phyloP scores from a whole-genome alignment of 2,797 vertebrate genomes.

The Leptatherina wallacei region DNA sequence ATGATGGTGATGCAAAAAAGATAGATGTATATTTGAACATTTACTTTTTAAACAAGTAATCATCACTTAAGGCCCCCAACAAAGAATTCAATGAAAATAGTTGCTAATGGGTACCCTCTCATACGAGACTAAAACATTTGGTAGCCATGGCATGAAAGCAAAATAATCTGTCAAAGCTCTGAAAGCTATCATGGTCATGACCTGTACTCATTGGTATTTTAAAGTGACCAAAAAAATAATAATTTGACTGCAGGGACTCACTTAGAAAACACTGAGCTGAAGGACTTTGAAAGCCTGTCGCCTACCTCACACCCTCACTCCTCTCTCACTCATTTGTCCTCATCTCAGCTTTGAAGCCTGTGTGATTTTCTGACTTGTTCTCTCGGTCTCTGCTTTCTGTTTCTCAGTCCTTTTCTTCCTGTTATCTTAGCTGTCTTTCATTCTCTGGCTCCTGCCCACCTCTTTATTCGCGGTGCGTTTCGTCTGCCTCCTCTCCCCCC shows the following conservation, averaged over 20 bases:
- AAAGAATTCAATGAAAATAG: no score
- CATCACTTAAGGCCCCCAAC: not conserved
- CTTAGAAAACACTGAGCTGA: conserved; percentile 22
- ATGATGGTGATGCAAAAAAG: no score
- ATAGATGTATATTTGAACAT: no score
- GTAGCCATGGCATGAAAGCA: not conserved
- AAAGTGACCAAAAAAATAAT: not conserved
- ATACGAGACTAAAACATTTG: not conserved
- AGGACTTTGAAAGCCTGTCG: conserved; percentile 32
- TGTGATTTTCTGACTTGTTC: conserved; percentile 42
- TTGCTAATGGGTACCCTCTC: not conserved
- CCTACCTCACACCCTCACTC: conserved; percentile 27
- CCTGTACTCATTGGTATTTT: not conserved
- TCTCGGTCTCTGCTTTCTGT: conserved; percentile 25
- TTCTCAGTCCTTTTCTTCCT: conserved; percentile 23
- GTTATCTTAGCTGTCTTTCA: conserved; percentile 49
- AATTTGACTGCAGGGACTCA: conserved; percentile 22
- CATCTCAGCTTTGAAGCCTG: conserved; percentile 19
- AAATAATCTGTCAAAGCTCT: not conserved
- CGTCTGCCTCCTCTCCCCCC: conserved; percentile 24
- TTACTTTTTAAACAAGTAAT: no score
- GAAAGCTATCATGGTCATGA: not conserved
- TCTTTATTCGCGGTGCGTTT: conserved; percentile 35
- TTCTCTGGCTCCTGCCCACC: conserved; percentile 35
- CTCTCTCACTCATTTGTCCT: conserved; percentile 32